These are phyloP conservation scores for Lepidocolaptes lacrymiger DNA, from an alignment of 2,797 vertebrate genomes.

Conservation along the genomic window DNA sequence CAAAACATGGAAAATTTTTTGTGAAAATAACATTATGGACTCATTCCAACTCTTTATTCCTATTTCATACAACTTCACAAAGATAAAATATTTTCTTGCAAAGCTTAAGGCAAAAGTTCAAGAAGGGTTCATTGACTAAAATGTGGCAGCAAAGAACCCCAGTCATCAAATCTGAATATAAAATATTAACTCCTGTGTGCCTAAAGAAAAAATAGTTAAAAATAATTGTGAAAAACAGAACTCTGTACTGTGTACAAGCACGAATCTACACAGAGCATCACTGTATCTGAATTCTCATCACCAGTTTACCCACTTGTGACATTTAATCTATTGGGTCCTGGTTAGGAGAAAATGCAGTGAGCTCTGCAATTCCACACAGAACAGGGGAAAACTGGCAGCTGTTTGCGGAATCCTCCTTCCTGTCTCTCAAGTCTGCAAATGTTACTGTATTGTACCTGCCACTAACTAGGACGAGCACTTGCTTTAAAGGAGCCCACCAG, in stretches of 20 bases:
- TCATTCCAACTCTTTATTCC: not conserved
- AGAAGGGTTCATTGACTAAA: not conserved
- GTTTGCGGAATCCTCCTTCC: not conserved
- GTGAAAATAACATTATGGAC: not conserved
- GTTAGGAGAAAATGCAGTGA: not conserved
- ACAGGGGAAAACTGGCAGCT: not conserved
- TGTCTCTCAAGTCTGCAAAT: not conserved
- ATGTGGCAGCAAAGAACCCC: not conserved
- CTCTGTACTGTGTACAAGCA: not conserved
- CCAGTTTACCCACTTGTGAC: not conserved
- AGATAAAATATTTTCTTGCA: not conserved
- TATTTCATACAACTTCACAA: not conserved
- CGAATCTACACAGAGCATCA: not conserved
- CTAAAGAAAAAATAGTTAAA: not conserved
- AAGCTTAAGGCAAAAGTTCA: not conserved
- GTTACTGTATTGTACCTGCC: not conserved
- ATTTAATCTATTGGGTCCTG: not conserved
- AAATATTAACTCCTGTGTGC: not conserved
- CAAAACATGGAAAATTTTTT: not conserved
- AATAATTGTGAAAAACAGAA: not conserved
- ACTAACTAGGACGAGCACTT: not conserved
- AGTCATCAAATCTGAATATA: not conserved
- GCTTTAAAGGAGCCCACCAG: not conserved
- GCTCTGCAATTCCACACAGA: not conserved
- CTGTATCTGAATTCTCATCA: not conserved